Evolutionary conservation across 2,797 vertebrate species (phyloP).

Genomic region (Nannoperca australis): DNA sequence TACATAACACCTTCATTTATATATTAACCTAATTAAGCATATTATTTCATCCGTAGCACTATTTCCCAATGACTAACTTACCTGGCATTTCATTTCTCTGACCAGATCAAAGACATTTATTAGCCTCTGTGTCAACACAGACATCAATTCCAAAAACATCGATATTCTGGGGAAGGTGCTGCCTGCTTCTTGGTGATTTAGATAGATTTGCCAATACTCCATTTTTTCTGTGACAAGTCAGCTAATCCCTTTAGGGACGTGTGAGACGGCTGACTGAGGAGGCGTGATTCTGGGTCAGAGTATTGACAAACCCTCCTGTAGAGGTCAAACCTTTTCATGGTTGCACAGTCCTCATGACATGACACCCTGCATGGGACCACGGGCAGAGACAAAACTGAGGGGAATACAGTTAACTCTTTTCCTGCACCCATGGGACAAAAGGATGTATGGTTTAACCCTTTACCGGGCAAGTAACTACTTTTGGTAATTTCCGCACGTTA

Average conservation of each 20-base stretch:
- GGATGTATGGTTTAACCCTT: too few species aligned
- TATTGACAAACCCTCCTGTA: constrained; percentile 56
- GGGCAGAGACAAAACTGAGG: neutral
- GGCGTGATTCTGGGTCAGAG: constrained; percentile 38
- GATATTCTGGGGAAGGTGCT: constrained; percentile 53
- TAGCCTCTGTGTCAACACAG: constrained; percentile 47
- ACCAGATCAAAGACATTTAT: constrained; percentile 61
- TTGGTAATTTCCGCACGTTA: too few species aligned
- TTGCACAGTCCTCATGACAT: constrained; percentile 16
- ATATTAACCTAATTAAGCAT: neutral
- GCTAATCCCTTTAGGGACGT: constrained; percentile 38
- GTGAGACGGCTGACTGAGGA: constrained; percentile 46
- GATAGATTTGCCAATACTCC: constrained; percentile 30
- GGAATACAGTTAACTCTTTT: neutral
- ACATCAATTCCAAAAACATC: constrained; percentile 62
- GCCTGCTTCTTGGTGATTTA: constrained; percentile 43
- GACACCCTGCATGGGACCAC: neutral
- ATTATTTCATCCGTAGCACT: constrained; percentile 35
- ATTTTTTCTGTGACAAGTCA: constrained; percentile 48
- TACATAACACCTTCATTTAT: constrained; percentile 25
- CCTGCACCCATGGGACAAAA: too few species aligned
- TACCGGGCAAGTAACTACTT: too few species aligned
- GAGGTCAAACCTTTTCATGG: constrained; percentile 56
- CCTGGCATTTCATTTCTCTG: constrained; percentile 47
- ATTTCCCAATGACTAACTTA: constrained; percentile 9